These are phyloP conservation scores for Platysteira castanea DNA, from an alignment of 2,113 vertebrate species.

Conservation along the genomic window DNA sequence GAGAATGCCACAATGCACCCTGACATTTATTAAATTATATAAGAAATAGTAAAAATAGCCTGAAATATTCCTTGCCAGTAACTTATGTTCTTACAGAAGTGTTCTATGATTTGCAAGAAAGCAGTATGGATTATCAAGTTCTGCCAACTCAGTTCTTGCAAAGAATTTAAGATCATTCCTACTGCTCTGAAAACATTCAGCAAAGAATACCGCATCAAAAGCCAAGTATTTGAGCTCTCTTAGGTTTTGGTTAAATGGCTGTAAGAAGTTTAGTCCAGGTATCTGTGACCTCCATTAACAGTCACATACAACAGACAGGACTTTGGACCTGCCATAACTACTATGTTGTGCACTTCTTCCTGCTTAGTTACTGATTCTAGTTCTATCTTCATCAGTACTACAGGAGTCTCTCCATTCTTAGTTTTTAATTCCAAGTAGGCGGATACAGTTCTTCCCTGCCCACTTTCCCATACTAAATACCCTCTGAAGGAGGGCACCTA, in stretches of 20 bases:
- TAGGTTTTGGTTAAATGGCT: neutral
- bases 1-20: neutral
- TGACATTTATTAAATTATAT: neutral
- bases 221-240: neutral
- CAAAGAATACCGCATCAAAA: neutral
- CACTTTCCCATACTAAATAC: neutral
- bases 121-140: neutral
- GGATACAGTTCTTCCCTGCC: neutral
- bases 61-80: neutral
- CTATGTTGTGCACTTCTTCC: neutral
- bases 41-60: neutral
- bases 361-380: neutral
- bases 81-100: neutral
- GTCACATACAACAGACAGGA: neutral
- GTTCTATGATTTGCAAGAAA: neutral
- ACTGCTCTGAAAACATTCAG: neutral
- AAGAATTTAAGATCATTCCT: neutral
- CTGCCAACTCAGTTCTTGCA: neutral
- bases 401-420: neutral
- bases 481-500: neutral
- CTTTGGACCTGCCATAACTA: slow-evolving; percentile 23
- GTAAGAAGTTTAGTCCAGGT: neutral
- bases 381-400: neutral
- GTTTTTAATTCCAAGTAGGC: neutral
- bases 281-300: neutral